Evolutionary conservation across 2,113 vertebrate species (phyloP).

Genomic region (Vidua chalybeata): DNA sequence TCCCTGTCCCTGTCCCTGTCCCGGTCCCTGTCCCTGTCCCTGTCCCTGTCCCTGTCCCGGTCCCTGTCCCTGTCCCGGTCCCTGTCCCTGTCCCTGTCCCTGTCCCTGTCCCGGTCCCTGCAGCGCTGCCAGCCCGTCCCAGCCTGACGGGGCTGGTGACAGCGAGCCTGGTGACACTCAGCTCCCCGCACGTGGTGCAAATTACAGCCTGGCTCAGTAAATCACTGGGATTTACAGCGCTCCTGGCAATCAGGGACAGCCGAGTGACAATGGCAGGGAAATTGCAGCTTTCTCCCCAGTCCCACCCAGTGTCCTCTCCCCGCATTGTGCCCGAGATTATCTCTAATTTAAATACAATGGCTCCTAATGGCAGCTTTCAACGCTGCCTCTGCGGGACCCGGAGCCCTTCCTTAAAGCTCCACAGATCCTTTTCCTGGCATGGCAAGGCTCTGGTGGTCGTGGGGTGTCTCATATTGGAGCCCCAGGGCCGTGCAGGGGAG

Average conservation of each 20-base stretch:
- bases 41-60: neutral
- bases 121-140: neutral
- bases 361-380: slow-evolving; percentile 69
- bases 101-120: neutral
- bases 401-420: slow-evolving; percentile 10
- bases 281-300: slow-evolving; percentile 70
- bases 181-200: slow-evolving; percentile 59
- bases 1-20: neutral
- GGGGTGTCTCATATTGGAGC: neutral
- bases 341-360: slow-evolving; percentile 77
- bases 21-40: neutral
- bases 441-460: neutral
- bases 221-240: slow-evolving; percentile 67
- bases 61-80: neutral
- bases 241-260: slow-evolving; percentile 49
- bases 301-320: slow-evolving; percentile 65
- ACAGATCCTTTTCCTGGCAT: neutral
- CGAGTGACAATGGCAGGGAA: slow-evolving; percentile 66
- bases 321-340: slow-evolving; percentile 68
- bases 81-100: neutral
- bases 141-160: neutral
- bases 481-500: fast-evolving
- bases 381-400: slow-evolving; percentile 31
- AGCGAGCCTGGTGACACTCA: slow-evolving; percentile 43
- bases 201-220: slow-evolving; percentile 70